Base-by-base conservation (phyloP, 2,797 vertebrate species). In the Denticeps clupeoides region DNA sequence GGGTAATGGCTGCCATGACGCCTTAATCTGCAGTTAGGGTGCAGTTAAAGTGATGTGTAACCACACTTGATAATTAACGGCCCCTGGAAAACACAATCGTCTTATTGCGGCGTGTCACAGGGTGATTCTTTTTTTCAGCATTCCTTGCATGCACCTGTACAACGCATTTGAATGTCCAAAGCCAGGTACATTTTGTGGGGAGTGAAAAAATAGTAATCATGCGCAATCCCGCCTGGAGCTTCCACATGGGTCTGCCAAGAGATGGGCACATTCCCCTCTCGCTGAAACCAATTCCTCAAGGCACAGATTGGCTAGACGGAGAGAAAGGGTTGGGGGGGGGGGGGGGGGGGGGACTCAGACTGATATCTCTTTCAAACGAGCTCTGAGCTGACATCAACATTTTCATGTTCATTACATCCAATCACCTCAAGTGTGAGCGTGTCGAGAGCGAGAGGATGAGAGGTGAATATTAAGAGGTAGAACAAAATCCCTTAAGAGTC, bases 41-140 rank as follows among this genome's bases (percentile, higher is more conserved):
- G 51, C 58, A 58, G 59, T 75, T 72, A 67, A 60, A 63, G 66
- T 73, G 71, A 74, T 71, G 51, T 69, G 73, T 67, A 68, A 67
- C 63, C 60, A 59, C 63, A 64, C 63, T 68, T 65, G 44, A 58
- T 75, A 75, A 78, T 78, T 69, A 78, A 71, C 50, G 41, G 59
- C 50, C 60, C 41, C 42, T 41, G 23, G 59, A 56, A 49, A 63
- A 58, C 51, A n/a, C 24, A 18, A 13, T 28, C 12, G 19, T 45
- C 28, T 47, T 35, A 59, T 50, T 41, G 37, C 38, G 41, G 19
- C 41, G 21, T 12, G 19, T 6, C 24, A 25, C n/a, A n/a, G n/a
- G n/a, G 3, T 9, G 18, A n/a, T n/a, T n/a, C n/a, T n/a, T n/a
- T n/a, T n/a, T n/a, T 28, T 16, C 15, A 25, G 27, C 43, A 38